Evolutionary conservation across 2,888 invertebrate genomes (phyloP).

Genomic region (Drosophila borealis): DNA sequence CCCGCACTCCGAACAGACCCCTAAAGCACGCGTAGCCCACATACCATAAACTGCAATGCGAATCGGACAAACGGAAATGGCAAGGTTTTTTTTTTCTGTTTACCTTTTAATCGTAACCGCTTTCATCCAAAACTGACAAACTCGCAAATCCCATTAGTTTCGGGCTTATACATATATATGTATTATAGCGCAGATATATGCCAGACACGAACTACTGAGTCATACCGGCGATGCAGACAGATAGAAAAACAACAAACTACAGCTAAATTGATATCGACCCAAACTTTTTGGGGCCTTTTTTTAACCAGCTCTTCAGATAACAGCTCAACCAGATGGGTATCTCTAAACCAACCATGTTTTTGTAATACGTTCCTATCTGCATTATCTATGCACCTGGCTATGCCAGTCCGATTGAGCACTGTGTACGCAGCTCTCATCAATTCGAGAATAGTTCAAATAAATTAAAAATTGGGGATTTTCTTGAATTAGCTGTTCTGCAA

Average conservation of each 20-base stretch:
- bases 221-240: constrained; percentile 18
- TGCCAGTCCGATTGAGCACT: background rate
- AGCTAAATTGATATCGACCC: constrained; percentile 42
- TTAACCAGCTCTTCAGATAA: constrained; percentile 37
- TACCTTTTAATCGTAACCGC: constrained; percentile 5
- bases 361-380: background rate
- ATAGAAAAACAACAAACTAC: constrained; percentile 1
- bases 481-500: too few relatives aligned
- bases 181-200: constrained; percentile 14
- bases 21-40: constrained; percentile 3
- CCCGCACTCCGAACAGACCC: constrained; percentile 10
- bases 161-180: background rate
- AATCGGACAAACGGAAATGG: constrained; percentile 39
- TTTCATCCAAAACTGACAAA: constrained; percentile 7
- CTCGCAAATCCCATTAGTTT: constrained; percentile 9
- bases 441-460: too few relatives aligned
- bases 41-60: constrained; percentile 33
- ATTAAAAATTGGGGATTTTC: too few relatives aligned
- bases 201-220: constrained; percentile 27
- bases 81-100: background rate
- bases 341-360: constrained; percentile 1
- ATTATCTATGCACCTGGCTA: too few relatives aligned
- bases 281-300: constrained; percentile 11
- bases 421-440: background rate
- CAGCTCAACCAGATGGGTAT: constrained; percentile 20